Conservation (phyloP, 2,113 vertebrate species). For the Notechis scutatus region DNA sequence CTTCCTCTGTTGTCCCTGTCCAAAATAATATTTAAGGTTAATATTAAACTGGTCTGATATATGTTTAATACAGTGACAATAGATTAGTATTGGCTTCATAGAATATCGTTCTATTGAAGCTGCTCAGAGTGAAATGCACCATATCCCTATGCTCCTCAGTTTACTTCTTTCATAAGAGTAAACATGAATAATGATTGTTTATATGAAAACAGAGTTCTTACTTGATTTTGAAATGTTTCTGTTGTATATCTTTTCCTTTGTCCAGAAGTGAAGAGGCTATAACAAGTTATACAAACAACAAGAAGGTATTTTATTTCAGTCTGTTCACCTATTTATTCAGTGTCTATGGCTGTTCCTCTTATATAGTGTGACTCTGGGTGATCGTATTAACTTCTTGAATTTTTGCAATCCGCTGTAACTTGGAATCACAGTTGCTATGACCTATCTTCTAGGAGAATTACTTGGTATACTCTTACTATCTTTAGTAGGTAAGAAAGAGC, state of each 20-base stretch:
- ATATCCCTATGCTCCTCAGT: not conserved
- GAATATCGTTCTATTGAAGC: not conserved
- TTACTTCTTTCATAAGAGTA: not conserved
- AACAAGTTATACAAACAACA: conserved; percentile 65
- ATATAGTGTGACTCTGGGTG: not conserved
- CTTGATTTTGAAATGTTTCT: not conserved
- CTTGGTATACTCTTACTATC: not conserved
- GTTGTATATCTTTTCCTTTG: conserved; percentile 17
- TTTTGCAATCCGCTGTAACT: not conserved
- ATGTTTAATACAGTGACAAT: not conserved
- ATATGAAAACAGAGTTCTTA: not conserved
- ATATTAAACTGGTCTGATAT: not conserved
- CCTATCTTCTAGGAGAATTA: not conserved
- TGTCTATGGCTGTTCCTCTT: not conserved
- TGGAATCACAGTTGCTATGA: not conserved
- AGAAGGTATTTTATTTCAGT: conserved; percentile 66
- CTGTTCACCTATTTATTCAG: not conserved
- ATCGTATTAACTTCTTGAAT: not conserved
- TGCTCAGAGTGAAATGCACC: not conserved
- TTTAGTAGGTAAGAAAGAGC: not conserved
- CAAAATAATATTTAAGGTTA: not conserved
- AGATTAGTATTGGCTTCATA: not conserved
- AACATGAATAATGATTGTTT: not conserved
- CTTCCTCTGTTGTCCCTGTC: not conserved
- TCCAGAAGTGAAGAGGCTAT: conserved; percentile 63